Evolutionary conservation across 1,140 invertebrate genomes (phyloP), one percentile per base, ranked within the genome.

Genomic region (Mamestra configurata): DNA sequence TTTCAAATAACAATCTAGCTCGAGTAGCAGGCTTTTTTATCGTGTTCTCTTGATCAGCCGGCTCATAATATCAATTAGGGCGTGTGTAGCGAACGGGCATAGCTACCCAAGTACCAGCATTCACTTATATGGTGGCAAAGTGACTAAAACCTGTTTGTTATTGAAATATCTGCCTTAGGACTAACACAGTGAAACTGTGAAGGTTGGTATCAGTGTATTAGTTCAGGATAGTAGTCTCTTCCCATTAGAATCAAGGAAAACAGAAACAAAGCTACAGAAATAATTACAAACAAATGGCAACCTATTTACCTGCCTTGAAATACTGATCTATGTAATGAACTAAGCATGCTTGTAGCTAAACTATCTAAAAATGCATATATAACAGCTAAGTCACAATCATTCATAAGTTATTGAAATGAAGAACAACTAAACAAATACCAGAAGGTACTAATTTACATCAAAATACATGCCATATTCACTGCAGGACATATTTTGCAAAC

Each of bases 91-190:
- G 31, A 73, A 31, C 51, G n/a, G 35, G 49, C 51, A 7, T 35
- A 73, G 27, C 37, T 59, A 27, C n/a, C 68, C 15, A 61, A 46
- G 72, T 76, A 76, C 20, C 24, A 20, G 40, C 59, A 27, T 61
- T 76, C 40, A 46, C 61, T 37, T 76, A 76, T 70, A 78, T 72
- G 75, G 79, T 49, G 51, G 18, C 46, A 75, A 68, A 81, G 55
- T 55, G 70, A 66, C 35, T 20, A 37, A 59, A 77, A 81, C 79
- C 70, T 72, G 79, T 77, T 72, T 75, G n/a, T 80, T 71, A 77
- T 77, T 80, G 18, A 61, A 72, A 64, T 68, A 51, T 18, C 15
- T 43, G 3, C 15, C 27, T 20, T 40, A 53, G 1, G 2, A 31
- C 20, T 31, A 27, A 31, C 6, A 71, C 24, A 53, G 40, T 35